Percentiles rank a stretch among this genome's conserved stretches.
These are phyloP conservation scores for Apocrypta bakeri DNA, from an alignment of 1,140 invertebrate species.

Conservation along the genomic window DNA sequence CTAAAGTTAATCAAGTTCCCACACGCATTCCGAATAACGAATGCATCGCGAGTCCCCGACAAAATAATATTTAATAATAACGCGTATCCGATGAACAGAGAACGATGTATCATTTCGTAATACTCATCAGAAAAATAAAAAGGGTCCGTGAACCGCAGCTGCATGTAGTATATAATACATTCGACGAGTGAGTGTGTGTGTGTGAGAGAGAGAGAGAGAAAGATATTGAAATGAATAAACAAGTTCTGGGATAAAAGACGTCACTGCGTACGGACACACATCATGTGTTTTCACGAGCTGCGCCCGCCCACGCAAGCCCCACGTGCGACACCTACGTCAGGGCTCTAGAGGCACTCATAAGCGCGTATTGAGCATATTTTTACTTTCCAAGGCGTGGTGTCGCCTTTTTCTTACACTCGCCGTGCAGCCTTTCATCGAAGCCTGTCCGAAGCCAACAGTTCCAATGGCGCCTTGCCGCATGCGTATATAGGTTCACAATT, in stretches of 20 bases:
- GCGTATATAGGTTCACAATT: too few relatives aligned
- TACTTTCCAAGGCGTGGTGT: slow-evolving; percentile 47
- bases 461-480: background rate
- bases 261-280: background rate
- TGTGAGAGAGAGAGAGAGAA: too few relatives aligned
- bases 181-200: too few relatives aligned
- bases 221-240: slow-evolving; percentile 24
- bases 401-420: background rate
- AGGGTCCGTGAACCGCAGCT: background rate
- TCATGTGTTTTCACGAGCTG: background rate
- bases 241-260: background rate
- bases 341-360: background rate
- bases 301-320: too few relatives aligned
- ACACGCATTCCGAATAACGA: background rate
- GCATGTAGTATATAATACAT: background rate
- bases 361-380: slow-evolving; percentile 58
- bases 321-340: background rate
- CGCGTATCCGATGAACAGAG: background rate
- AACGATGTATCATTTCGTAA: too few relatives aligned
- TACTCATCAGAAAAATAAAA: background rate
- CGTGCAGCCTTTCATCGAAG: background rate
- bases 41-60: background rate
- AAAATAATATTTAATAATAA: too few relatives aligned
- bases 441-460: background rate
- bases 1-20: background rate